Conservation (phyloP, 2,113 vertebrate genomes). For the Epinephelus cyanopodus region DNA sequence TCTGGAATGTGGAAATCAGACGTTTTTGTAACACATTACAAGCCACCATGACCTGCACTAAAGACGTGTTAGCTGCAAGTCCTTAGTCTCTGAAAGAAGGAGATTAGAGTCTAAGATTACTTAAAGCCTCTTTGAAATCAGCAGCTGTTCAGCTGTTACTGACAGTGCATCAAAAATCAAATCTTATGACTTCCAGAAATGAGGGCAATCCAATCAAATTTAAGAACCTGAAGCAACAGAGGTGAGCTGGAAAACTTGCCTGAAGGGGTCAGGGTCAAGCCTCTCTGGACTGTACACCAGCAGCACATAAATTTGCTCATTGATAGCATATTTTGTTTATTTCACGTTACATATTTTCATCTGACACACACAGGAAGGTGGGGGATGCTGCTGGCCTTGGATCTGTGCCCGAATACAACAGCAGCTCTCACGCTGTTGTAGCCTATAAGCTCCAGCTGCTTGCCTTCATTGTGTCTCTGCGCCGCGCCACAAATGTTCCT, state of each 20-base stretch:
- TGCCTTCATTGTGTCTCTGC: constrained; percentile 74
- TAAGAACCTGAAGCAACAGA: constrained; percentile 37
- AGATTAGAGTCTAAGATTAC: constrained; percentile 26
- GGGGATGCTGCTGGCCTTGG: constrained; percentile 46
- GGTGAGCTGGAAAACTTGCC: not conserved
- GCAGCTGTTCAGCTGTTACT: constrained; percentile 31
- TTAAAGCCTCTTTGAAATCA: constrained; percentile 31
- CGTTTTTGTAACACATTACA: not conserved
- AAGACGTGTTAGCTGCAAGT: not conserved
- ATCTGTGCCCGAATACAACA: constrained; percentile 50
- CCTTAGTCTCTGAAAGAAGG: constrained; percentile 14
- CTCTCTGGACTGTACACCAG: not conserved
- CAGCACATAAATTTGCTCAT: not conserved
- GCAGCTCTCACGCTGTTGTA: constrained; percentile 51
- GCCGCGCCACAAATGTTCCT: constrained; percentile 79
- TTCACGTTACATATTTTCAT: constrained; percentile 25
- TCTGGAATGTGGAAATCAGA: not conserved
- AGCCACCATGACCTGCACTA: not conserved
- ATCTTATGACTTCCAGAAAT: constrained; percentile 46
- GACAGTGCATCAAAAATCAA: constrained; percentile 32
- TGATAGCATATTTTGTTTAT: constrained; percentile 14
- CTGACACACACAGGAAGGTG: constrained; percentile 8
- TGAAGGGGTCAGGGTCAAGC: constrained; percentile 22
- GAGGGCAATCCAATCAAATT: constrained; percentile 45
- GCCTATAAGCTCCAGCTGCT: constrained; percentile 68